Base-by-base conservation (phyloP, 2,113 vertebrate genomes). In the Verasper variegatus region DNA sequence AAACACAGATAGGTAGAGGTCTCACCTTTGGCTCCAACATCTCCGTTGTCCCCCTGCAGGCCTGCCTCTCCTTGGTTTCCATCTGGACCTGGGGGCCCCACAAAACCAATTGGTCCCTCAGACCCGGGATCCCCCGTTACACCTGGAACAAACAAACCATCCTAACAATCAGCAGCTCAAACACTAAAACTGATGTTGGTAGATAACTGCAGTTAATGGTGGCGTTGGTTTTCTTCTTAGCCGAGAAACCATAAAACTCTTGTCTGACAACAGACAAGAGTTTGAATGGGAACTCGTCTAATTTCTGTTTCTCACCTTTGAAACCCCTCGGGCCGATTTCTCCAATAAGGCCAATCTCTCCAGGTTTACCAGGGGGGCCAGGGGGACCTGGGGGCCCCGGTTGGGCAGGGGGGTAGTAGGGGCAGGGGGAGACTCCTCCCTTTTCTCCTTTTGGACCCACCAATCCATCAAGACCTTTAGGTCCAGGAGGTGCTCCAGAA, bases 1-100 rank as follows among this genome's bases (percentile, higher is more conserved):
- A 5, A 18, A 18, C 45, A 17, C 42, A 45, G 15, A 63, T 42
- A 45, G 51, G 18, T 14, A 8, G 2, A 40, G 24, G 31, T 45
- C 87, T 90, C 18, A 94, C 93, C 93, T 81, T 79, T 88, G 7
- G 10, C 35, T 67, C 93, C 93, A 13, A 10, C 2, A 10, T 1
- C 6, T 59, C 93, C 93, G 2, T 0, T 64, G 49, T 83, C 82
- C 61, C 93, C 93, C 21, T 2, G 31, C 1, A 9, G 51, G 42
- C 93, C 93, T 7, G 4, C 26, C 0, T 51, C 9, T 78, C 92
- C 93, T 45, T 0, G 0, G 0, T 69, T 26, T 62, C 93, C 93
- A 10, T 5, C 15, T 14, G 6, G 9, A 64, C 93, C 93, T 1
- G 5, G 24, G 2, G 49, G 40, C 4, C 93, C 93, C 0, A 0